Evolutionary conservation across 2,113 vertebrate species (phyloP), one percentile per base, ranked within the genome.

Genomic region (Pristiophorus japonicus): DNA sequence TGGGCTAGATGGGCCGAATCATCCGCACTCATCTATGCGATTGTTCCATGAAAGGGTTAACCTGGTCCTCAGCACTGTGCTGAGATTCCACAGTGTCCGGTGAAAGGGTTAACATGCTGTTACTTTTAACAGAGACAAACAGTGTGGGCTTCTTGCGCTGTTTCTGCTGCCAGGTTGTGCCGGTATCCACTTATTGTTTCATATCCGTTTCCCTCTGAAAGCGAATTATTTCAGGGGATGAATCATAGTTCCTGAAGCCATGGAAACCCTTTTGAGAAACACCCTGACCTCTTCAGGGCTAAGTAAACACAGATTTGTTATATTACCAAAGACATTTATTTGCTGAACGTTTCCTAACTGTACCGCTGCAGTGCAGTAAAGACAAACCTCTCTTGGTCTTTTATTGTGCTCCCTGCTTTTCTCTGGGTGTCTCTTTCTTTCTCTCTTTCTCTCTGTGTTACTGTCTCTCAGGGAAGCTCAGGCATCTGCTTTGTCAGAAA

Each of bases 171-270:
- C 92, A 94, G 38, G 2, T 70, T 94, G 38, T 70, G 18, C 11
- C 42, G 20, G 24, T 47, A 47, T 66, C 92, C 22, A 47, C 92
- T 70, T 47, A 94, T 70, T 94, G 65, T 94, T 94, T 94, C 92
- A 70, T 94, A 47, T 70, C 65, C 65, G 20, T 47, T 47, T 94
- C 45, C 92, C 92, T 47, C 92, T 51, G 92, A 66, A 94, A 94
- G 63, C 62, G 20, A 94, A 66, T 94, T 94, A 94, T 70, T 94
- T 94, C 7, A 67, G 18, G 65, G 42, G 65, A 94, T 94, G 92
- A 94, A 94, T 94, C 65, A 94, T 67, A 94, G 42, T 94, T 94
- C 62, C 91, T 94, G 91, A 94, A 94, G 91, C 63, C 91, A 94
- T 94, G 47, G 92, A 67, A 94, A 94, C 65, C 0, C 92, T 94